Percentiles rank a stretch among this genome's conserved stretches.
Evolutionary conservation across 1,140 invertebrate genomes (phyloP).

Genomic region (Spodoptera litura): DNA sequence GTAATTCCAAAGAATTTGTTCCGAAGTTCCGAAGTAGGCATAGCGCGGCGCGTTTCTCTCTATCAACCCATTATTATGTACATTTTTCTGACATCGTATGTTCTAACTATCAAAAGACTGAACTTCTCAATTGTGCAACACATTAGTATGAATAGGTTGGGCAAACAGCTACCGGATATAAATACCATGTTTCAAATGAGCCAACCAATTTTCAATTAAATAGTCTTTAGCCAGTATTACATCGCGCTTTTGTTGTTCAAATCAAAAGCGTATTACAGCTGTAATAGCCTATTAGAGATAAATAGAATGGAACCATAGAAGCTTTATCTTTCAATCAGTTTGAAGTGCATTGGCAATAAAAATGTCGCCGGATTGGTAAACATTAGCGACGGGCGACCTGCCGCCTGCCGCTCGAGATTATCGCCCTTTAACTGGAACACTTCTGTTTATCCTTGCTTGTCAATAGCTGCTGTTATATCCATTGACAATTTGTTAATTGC

Average conservation of each 20-base stretch:
- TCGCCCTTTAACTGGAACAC: slow-evolving; percentile 65
- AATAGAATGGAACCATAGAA: neutral
- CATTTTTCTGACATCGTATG: neutral
- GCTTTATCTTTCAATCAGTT: slow-evolving; percentile 18
- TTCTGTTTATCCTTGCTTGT: slow-evolving; percentile 58
- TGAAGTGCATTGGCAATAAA: slow-evolving; percentile 31
- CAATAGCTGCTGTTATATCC: slow-evolving; percentile 26
- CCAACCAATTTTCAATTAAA: slow-evolving; percentile 13
- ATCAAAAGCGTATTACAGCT: no score
- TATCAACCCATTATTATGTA: neutral
- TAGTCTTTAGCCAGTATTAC: slow-evolving; percentile 1
- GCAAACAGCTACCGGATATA: slow-evolving; percentile 26
- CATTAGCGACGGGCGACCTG: slow-evolving; percentile 1
- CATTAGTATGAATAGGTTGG: slow-evolving; percentile 31
- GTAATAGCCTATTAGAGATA: slow-evolving; percentile 16
- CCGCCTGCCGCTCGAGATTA: slow-evolving; percentile 53
- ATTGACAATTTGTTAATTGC: slow-evolving; percentile 30
- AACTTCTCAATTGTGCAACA: slow-evolving; percentile 4
- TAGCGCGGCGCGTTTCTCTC: neutral
- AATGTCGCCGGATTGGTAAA: slow-evolving; percentile 26
- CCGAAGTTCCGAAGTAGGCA: neutral
- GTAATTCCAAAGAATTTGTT: slow-evolving; percentile 14
- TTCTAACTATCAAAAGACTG: neutral
- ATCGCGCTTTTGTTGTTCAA: neutral
- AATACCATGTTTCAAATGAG: slow-evolving; percentile 10